These are phyloP conservation scores for Nixonia krombeini DNA, from an alignment of 1,140 invertebrate genomes.

Conservation along the genomic window DNA sequence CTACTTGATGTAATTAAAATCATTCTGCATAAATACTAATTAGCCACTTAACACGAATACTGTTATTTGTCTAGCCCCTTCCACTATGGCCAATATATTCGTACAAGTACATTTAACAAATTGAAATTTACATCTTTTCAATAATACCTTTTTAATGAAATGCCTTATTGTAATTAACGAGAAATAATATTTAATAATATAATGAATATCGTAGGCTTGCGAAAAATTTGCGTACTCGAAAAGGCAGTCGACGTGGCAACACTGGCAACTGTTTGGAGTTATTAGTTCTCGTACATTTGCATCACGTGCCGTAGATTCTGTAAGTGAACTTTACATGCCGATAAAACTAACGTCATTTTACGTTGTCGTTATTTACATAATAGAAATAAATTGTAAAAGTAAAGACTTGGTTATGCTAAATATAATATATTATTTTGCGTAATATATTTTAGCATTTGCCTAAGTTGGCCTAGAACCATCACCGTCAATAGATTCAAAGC, in stretches of 20 bases:
- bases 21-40: too few species aligned
- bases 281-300: constrained; percentile 82
- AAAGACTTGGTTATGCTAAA: too few species aligned
- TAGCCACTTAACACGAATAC: too few species aligned
- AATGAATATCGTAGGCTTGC: constrained; percentile 74
- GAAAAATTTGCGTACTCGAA: constrained; percentile 80
- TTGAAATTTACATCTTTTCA: not conserved
- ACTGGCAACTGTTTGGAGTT: constrained; percentile 84
- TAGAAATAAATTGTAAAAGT: not conserved
- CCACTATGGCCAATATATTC: constrained; percentile 1
- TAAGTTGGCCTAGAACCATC: constrained; percentile 39
- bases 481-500: constrained; percentile 28
- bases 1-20: too few species aligned
- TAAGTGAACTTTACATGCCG: constrained; percentile 48
- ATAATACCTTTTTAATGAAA: not conserved
- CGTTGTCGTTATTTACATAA: too few species aligned
- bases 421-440: constrained; percentile 8
- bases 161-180: too few species aligned
- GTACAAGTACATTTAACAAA: constrained; percentile 8
- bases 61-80: too few species aligned
- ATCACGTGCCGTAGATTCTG: constrained; percentile 83
- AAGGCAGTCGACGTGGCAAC: constrained; percentile 83
- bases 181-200: too few species aligned
- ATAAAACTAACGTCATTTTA: too few species aligned
- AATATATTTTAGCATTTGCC: constrained; percentile 28